Conservation (phyloP, 2,113 vertebrate genomes). For the Amia ocellicauda region DNA sequence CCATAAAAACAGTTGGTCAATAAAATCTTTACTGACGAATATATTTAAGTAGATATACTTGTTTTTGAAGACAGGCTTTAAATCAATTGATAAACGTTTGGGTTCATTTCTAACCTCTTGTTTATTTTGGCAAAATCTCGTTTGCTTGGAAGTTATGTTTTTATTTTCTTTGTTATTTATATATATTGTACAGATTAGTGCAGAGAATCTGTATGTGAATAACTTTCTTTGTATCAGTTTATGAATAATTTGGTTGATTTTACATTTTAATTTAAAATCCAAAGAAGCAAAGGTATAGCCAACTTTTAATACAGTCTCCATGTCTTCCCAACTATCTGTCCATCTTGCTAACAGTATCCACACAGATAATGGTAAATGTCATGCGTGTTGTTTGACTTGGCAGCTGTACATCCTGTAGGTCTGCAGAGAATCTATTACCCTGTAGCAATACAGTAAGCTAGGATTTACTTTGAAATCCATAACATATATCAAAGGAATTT, state of each 20-base stretch:
- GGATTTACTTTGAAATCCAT: constrained; percentile 54
- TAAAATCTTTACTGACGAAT: constrained; percentile 26
- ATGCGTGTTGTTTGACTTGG: constrained; percentile 52
- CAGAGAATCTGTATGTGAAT: neutral
- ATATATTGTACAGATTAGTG: neutral
- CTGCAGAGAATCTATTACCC: constrained; percentile 42
- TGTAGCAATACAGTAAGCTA: constrained; percentile 51
- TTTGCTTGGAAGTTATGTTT: too few species aligned
- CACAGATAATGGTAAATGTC: constrained; percentile 48
- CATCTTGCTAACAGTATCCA: constrained; percentile 29
- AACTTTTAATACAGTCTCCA: constrained; percentile 5
- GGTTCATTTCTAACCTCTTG: too few species aligned
- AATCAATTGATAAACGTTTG: constrained; percentile 7
- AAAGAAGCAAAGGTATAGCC: neutral
- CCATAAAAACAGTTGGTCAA: constrained; percentile 18
- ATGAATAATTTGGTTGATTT: neutral
- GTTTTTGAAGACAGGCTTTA: constrained; percentile 3
- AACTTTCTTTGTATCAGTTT: neutral
- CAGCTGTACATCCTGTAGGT: constrained; percentile 45
- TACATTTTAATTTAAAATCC: neutral
- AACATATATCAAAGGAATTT: constrained; percentile 51
- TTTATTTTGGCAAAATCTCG: too few species aligned
- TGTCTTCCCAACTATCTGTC: constrained; percentile 12
- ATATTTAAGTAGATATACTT: constrained; percentile 11
- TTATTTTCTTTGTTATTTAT: too few species aligned